phyloP scores from a whole-genome alignment of 1,140 invertebrate genomes.

The Chymomyza costata region DNA sequence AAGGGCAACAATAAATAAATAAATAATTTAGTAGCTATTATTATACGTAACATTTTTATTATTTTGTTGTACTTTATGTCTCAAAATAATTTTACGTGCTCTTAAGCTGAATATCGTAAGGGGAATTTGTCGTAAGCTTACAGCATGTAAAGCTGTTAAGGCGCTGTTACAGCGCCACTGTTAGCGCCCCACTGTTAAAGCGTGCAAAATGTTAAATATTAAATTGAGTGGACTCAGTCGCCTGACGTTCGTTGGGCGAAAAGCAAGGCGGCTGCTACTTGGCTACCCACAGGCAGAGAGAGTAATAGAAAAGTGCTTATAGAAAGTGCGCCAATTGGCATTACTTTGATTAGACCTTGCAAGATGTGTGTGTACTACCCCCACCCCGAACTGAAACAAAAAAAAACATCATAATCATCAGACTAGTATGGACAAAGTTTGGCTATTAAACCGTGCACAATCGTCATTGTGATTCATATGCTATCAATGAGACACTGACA shows the following conservation, averaged over 20 bases:
- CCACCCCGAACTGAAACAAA: constrained; percentile 8
- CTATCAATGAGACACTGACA: constrained; percentile 30
- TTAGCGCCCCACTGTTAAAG: constrained; percentile 11
- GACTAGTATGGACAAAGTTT: constrained; percentile 60
- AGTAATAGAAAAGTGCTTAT: constrained; percentile 13
- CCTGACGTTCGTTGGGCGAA: constrained; percentile 34
- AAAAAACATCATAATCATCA: constrained; percentile 39
- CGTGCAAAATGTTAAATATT: too few relatives aligned
- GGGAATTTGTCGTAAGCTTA: constrained; percentile 29
- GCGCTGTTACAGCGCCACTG: constrained; percentile 19
- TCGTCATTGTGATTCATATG: constrained; percentile 70
- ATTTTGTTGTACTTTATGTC: not conserved
- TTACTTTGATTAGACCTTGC: constrained; percentile 8
- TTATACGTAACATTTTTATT: constrained; percentile 15
- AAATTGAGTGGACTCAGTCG: constrained; percentile 45
- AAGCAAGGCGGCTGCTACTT: constrained; percentile 40
- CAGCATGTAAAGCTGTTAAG: constrained; percentile 8
- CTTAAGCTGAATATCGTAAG: constrained; percentile 50
- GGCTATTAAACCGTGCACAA: constrained; percentile 61
- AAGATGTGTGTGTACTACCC: not conserved
- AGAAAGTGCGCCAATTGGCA: constrained; percentile 9
- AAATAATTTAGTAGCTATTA: constrained; percentile 54
- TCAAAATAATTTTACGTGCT: constrained; percentile 7
- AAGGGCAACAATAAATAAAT: constrained; percentile 48
- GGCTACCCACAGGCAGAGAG: too few relatives aligned